Percentiles rank a stretch among this genome's conserved stretches.
Evolutionary conservation across 2,113 vertebrate genomes (phyloP).

Genomic region (Heterocephalus glaber): DNA sequence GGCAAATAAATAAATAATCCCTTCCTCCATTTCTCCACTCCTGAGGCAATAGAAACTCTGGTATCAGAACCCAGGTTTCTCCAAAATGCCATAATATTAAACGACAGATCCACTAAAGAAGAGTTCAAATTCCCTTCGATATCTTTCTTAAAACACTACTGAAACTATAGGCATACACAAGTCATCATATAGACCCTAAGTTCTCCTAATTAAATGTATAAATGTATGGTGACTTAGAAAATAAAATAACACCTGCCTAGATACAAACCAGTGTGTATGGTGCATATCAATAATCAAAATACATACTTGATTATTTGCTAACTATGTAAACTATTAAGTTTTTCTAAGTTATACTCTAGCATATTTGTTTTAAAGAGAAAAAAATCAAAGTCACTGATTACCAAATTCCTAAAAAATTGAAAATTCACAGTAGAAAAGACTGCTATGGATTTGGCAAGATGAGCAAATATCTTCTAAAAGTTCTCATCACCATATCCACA

Average conservation of each 20-base stretch:
- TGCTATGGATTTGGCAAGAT: background rate
- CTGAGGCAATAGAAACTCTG: background rate
- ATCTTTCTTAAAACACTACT: background rate
- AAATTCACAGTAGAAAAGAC: background rate
- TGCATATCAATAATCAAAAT: background rate
- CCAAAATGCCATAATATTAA: background rate
- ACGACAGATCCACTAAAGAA: background rate
- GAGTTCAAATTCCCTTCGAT: background rate
- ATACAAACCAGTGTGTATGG: background rate
- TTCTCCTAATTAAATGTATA: background rate
- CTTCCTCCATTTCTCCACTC: background rate
- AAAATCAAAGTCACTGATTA: conserved; percentile 23
- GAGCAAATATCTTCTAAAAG: background rate
- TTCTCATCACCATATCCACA: background rate
- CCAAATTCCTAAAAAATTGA: background rate
- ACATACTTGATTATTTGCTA: background rate
- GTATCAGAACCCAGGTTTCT: background rate
- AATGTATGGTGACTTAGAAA: background rate
- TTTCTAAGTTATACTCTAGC: background rate
- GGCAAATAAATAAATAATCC: background rate
- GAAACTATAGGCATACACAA: background rate
- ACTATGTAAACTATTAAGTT: background rate
- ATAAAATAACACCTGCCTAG: background rate
- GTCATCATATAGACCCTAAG: background rate
- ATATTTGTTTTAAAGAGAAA: background rate